These are phyloP conservation scores for Apotomis turbidana DNA, from an alignment of 2,888 invertebrate species.

Conservation along the genomic window DNA sequence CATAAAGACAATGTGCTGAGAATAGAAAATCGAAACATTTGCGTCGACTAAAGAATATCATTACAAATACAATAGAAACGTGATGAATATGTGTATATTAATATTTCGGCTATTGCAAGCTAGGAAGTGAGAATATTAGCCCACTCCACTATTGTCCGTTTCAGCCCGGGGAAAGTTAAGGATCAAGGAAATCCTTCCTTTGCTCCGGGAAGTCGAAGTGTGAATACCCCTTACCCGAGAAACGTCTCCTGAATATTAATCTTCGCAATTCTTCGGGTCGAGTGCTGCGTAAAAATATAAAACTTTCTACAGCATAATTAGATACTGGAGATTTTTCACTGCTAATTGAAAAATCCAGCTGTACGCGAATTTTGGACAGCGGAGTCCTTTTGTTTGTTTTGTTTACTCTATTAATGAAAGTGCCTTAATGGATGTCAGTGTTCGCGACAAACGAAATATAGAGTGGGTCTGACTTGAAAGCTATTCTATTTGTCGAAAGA, in stretches of 20 bases:
- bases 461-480: background rate
- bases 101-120: background rate
- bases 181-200: conserved; percentile 46
- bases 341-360: conserved; percentile 57
- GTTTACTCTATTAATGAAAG: conserved; percentile 21
- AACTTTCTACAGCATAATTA: conserved; percentile 48
- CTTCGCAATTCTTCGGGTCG: conserved; percentile 51
- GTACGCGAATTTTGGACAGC: conserved; percentile 48
- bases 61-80: background rate
- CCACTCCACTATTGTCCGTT: conserved; percentile 20
- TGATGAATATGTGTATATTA: background rate
- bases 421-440: conserved; percentile 7
- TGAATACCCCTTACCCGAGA: conserved; percentile 51
- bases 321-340: conserved; percentile 55
- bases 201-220: conserved; percentile 48
- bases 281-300: conserved; percentile 54
- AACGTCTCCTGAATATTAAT: conserved; percentile 61
- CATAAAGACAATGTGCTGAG: too few relatives aligned
- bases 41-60: background rate
- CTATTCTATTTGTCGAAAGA: background rate
- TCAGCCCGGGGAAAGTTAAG: conserved; percentile 43
- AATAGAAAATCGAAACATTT: too few relatives aligned
- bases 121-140: background rate
- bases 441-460: conserved; percentile 4
- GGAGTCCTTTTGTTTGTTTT: conserved; percentile 46